Percentiles rank a stretch among this genome's conserved stretches.
phyloP scores from a whole-genome alignment of 2,113 vertebrate genomes.

The Tachuris rubrigastra region DNA sequence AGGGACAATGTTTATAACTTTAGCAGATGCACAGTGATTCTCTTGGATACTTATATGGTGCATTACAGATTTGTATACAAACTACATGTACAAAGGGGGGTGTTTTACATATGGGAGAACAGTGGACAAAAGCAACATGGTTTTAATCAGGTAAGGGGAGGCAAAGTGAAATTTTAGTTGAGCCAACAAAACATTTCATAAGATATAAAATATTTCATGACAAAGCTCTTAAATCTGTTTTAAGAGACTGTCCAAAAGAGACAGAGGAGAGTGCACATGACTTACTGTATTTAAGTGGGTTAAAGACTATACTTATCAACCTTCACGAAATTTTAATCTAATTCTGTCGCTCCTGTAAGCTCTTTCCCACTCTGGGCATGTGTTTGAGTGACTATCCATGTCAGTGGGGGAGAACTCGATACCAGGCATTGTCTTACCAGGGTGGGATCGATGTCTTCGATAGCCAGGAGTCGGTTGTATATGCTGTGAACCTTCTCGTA shows the following conservation, averaged over 20 bases:
- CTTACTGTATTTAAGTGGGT: not conserved
- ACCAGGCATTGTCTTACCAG: constrained; percentile 77
- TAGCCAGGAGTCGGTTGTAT: constrained; percentile 93
- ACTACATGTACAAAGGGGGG: not conserved
- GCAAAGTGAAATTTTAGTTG: not conserved
- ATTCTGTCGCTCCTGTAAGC: not conserved
- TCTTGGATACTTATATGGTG: not conserved
- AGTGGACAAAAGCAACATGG: not conserved
- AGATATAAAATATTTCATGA: not conserved
- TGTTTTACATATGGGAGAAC: not conserved
- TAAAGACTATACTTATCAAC: not conserved
- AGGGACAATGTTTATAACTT: not conserved
- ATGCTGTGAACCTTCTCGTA: constrained; percentile 98
- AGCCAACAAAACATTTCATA: not conserved
- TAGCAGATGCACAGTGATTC: not conserved
- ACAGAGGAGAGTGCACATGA: not conserved
- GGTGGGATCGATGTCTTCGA: constrained; percentile 97
- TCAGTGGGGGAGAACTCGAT: not conserved
- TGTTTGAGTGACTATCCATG: not conserved
- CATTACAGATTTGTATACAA: not conserved
- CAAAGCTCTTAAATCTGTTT: not conserved
- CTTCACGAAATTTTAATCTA: not conserved
- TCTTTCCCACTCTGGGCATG: not conserved
- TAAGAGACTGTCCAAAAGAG: not conserved
- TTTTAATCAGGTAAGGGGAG: not conserved